phyloP scores from a whole-genome alignment of 2,113 vertebrate species.

The Puntigrus tetrazona region DNA sequence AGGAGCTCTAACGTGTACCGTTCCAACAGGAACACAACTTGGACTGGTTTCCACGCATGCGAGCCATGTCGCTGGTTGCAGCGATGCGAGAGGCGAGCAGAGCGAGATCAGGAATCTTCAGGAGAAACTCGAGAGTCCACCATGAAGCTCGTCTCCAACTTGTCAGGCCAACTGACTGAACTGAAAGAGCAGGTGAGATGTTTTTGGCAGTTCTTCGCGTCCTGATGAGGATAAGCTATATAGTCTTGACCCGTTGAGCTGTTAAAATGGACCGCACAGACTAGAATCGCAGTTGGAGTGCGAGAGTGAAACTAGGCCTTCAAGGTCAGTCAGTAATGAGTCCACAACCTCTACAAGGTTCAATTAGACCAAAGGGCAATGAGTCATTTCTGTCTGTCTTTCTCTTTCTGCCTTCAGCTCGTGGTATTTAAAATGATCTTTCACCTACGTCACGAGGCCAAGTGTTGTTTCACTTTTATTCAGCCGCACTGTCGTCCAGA shows the following conservation, averaged over 20 bases:
- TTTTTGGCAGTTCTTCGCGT: not conserved
- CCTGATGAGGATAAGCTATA: not conserved
- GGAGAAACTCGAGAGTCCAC: slow-evolving; percentile 98
- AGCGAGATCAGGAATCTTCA: slow-evolving; percentile 95
- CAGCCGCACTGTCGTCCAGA: slow-evolving; percentile 41
- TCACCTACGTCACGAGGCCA: slow-evolving; percentile 55
- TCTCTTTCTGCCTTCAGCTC: slow-evolving; percentile 20
- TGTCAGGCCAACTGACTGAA: slow-evolving; percentile 93
- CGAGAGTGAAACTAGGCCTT: slow-evolving; percentile 24
- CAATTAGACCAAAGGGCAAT: slow-evolving; percentile 61
- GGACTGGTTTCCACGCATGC: slow-evolving; percentile 99
- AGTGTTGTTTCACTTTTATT: slow-evolving; percentile 50
- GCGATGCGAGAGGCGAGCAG: slow-evolving; percentile 93
- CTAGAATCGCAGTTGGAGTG: slow-evolving; percentile 54
- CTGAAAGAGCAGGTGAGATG: slow-evolving; percentile 93
- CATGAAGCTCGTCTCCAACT: slow-evolving; percentile 94
- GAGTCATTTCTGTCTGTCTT: slow-evolving; percentile 63
- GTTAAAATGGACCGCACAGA: not conserved
- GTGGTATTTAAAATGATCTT: slow-evolving; percentile 54
- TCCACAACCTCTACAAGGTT: not conserved
- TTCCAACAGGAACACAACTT: slow-evolving; percentile 88
- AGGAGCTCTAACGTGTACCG: not conserved
- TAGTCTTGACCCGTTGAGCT: not conserved
- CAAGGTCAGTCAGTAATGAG: slow-evolving; percentile 16
- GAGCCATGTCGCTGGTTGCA: slow-evolving; percentile 98